A percentile compares a stretch with the other conserved stretches of the same genome.
These are phyloP conservation scores for Fopius arisanus DNA, from an alignment of 1,140 invertebrate species.

Conservation along the genomic window DNA sequence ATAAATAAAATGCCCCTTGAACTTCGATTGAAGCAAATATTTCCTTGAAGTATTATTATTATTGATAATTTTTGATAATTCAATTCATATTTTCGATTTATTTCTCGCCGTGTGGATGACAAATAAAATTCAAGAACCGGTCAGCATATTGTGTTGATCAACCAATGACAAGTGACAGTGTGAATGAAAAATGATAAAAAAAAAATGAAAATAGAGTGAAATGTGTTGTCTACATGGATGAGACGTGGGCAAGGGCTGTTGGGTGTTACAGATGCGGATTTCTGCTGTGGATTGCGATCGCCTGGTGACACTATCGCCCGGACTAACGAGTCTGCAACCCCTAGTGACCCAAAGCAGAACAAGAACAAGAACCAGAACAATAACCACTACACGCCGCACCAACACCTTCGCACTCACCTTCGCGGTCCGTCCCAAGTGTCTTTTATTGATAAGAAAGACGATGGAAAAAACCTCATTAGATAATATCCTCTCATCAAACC, in stretches of 20 bases:
- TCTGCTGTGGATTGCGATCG: constrained; percentile 82
- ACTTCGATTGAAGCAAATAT: too few species aligned
- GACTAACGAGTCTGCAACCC: constrained; percentile 55
- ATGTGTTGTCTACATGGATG: constrained; percentile 31
- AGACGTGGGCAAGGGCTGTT: constrained; percentile 58
- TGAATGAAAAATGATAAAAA: background rate
- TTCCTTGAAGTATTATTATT: too few species aligned
- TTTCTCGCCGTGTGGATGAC: too few species aligned
- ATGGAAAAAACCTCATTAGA: background rate
- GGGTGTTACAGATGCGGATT: constrained; percentile 85
- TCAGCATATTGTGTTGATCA: too few species aligned
- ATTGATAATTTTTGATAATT: too few species aligned
- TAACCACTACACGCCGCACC: constrained; percentile 65
- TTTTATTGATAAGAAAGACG: constrained; percentile 19
- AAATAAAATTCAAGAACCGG: too few species aligned
- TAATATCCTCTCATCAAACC: background rate
- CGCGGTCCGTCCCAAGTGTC: constrained; percentile 68
- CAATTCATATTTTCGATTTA: too few species aligned
- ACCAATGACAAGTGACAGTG: too few species aligned
- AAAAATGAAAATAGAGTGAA: too few species aligned
- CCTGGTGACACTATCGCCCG: constrained; percentile 70
- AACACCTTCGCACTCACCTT: constrained; percentile 70
- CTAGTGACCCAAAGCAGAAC: constrained; percentile 52
- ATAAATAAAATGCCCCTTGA: too few species aligned
- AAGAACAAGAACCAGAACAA: constrained; percentile 62